Percentiles rank a stretch among this genome's conserved stretches.
Evolutionary conservation across 2,113 vertebrate genomes (phyloP).

Genomic region (human (Homo sapiens)): DNA sequence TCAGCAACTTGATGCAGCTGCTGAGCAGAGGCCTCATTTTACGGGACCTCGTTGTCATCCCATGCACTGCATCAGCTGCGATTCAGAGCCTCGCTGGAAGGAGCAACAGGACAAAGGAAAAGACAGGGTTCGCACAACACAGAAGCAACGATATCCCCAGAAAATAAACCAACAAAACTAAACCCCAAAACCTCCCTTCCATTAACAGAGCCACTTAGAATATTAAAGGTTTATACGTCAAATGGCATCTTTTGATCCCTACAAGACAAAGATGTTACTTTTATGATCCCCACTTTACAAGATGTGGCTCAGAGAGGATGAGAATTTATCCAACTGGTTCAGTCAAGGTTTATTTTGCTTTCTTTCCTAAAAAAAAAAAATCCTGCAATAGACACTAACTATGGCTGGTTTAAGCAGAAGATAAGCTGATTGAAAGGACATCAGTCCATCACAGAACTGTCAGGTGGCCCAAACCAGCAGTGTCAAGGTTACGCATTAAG

Average conservation of each 20-base stretch:
- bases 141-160: fast-evolving
- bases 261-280: too few species aligned
- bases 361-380: not conserved
- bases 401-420: not conserved
- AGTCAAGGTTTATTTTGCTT: not conserved
- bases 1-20: not conserved
- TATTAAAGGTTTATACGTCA: not conserved
- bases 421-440: not conserved
- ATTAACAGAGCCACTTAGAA: not conserved
- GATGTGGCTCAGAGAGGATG: not conserved
- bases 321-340: not conserved
- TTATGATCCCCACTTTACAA: not conserved
- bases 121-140: not conserved
- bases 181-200: not conserved
- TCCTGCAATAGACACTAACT: not conserved
- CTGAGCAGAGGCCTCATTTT: not conserved
- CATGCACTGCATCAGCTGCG: fast-evolving
- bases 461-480: not conserved
- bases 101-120: not conserved
- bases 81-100: not conserved
- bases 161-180: not conserved
- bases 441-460: too few species aligned
- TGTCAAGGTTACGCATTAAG: too few species aligned
- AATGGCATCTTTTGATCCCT: not conserved
- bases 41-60: not conserved